Percentiles rank a stretch among this genome's conserved stretches.
Conservation (phyloP, 1,140 invertebrate species). For the Rhopalosiphum maidis region DNA sequence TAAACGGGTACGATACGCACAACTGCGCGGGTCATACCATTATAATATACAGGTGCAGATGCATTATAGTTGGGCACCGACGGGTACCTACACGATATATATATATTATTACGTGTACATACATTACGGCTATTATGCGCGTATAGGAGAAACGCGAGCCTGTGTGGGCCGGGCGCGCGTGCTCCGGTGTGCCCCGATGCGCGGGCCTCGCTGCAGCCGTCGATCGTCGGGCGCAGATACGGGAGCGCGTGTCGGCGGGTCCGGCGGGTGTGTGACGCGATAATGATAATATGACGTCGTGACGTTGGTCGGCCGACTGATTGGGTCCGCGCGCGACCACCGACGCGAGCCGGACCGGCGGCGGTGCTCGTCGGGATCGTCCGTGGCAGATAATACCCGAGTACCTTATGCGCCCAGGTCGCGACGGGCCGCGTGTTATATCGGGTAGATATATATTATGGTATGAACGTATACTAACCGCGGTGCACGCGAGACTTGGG, state of each 20-base stretch:
- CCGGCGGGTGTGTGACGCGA: slow-evolving; percentile 13
- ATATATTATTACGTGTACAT: background rate
- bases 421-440: background rate
- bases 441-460: too few species aligned
- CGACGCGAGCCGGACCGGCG: background rate
- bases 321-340: slow-evolving; percentile 42
- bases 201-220: background rate
- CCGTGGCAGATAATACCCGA: background rate
- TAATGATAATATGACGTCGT: slow-evolving; percentile 45
- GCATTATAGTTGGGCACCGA: background rate
- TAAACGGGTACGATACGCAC: background rate
- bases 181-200: background rate
- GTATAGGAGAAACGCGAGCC: background rate
- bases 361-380: background rate
- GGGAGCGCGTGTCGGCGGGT: background rate
- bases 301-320: slow-evolving; percentile 54
- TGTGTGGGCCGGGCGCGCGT: background rate
- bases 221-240: slow-evolving; percentile 30
- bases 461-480: background rate
- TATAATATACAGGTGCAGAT: too few species aligned
- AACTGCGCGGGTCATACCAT: background rate
- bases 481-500: too few species aligned
- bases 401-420: background rate
- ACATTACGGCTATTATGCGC: background rate
- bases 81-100: background rate